These are phyloP conservation scores for Cossypha caffra DNA, from an alignment of 2,797 vertebrate species.

Conservation along the genomic window DNA sequence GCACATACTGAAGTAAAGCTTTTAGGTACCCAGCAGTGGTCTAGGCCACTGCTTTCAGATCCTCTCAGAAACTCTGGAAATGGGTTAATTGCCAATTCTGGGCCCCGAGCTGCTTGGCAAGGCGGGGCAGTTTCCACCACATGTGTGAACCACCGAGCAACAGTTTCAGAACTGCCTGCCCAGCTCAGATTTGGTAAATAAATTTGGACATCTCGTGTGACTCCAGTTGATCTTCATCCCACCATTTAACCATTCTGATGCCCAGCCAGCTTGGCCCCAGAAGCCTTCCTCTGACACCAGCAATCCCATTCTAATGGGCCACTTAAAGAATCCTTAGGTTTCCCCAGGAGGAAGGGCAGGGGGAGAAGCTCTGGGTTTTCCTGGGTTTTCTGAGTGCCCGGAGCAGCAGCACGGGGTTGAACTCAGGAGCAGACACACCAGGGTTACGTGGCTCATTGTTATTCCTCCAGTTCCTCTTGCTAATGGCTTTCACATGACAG, in stretches of 20 bases:
- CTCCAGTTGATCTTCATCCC: slow-evolving; percentile 35
- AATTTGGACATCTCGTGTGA: not conserved
- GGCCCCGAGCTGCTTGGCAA: not conserved
- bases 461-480: slow-evolving; percentile 71
- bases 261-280: slow-evolving; percentile 57
- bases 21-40: not conserved
- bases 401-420: slow-evolving; percentile 57
- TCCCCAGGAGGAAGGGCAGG: slow-evolving; percentile 38
- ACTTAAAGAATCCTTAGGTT: slow-evolving; percentile 45
- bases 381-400: not conserved
- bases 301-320: slow-evolving; percentile 56
- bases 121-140: not conserved
- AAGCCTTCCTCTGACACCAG: slow-evolving; percentile 27
- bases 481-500: slow-evolving; percentile 79
- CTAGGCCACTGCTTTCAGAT: not conserved
- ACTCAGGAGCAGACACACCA: slow-evolving; percentile 52
- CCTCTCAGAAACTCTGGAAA: not conserved
- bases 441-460: slow-evolving; percentile 69
- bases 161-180: not conserved
- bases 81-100: not conserved
- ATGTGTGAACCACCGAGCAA: not conserved
- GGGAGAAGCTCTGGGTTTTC: not conserved
- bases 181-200: slow-evolving; percentile 14
- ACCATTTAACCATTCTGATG: slow-evolving; percentile 31
- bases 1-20: not conserved